phyloP scores from a whole-genome alignment of 2,113 vertebrate species.

The Rhynchomys soricoides region DNA sequence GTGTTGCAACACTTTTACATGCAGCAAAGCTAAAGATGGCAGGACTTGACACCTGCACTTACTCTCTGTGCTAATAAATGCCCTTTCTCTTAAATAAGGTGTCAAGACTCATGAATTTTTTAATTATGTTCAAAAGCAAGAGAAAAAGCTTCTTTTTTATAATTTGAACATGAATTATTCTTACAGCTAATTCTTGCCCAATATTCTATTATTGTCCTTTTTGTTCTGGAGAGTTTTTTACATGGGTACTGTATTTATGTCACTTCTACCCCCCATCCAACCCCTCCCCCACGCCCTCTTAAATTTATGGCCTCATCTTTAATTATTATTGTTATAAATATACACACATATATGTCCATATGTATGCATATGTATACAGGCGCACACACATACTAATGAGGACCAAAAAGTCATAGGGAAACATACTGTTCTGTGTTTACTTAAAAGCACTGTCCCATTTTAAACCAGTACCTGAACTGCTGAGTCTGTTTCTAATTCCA shows the following conservation, averaged over 20 bases:
- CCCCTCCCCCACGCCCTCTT: background rate
- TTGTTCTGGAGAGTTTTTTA: background rate
- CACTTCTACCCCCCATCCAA: background rate
- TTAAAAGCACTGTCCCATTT: background rate
- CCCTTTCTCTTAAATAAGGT: background rate
- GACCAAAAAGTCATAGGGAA: background rate
- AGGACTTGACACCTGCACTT: background rate
- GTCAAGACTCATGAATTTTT: background rate
- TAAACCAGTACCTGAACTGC: slow-evolving; percentile 93
- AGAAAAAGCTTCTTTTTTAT: slow-evolving; percentile 11
- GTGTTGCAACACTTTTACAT: background rate
- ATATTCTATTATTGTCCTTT: background rate
- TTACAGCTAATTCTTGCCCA: background rate
- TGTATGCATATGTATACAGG: background rate
- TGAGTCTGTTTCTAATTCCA: slow-evolving; percentile 95
- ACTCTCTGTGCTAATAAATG: background rate
- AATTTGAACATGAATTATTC: background rate
- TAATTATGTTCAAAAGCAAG: slow-evolving; percentile 12
- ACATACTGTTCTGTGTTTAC: background rate
- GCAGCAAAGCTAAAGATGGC: background rate
- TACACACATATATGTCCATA: background rate
- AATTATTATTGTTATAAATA: background rate
- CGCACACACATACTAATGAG: background rate
- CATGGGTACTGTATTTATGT: background rate
- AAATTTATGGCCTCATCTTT: background rate